Conservation (phyloP, 2,888 invertebrate genomes). For the Aelia acuminata region DNA sequence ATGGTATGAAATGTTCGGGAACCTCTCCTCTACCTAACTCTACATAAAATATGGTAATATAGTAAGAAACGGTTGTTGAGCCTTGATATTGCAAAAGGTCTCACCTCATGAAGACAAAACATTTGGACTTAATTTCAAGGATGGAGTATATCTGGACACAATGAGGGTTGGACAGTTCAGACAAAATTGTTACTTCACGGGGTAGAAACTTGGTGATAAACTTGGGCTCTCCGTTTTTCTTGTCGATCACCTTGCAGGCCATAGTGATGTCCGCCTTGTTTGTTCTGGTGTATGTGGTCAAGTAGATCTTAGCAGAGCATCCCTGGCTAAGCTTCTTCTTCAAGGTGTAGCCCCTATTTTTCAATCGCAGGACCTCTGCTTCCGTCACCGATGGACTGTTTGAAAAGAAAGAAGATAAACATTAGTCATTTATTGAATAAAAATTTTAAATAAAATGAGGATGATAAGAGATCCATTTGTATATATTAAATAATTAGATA, state of each 20-base stretch:
- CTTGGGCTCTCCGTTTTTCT: constrained; percentile 62
- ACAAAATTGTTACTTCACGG: constrained; percentile 63
- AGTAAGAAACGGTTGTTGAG: no score
- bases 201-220: constrained; percentile 64
- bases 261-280: constrained; percentile 61
- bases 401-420: no score
- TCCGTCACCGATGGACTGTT: constrained; percentile 22
- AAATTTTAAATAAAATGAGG: no score
- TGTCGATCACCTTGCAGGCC: constrained; percentile 65
- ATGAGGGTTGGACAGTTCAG: constrained; percentile 62
- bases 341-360: constrained; percentile 61
- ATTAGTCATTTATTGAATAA: no score
- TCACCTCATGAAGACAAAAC: constrained; percentile 65
- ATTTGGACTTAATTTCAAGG: constrained; percentile 62
- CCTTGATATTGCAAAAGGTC: background rate
- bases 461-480: no score
- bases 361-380: constrained; percentile 25
- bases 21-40: no score
- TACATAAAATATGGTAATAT: no score
- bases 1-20: no score
- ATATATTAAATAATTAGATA: no score
- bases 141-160: constrained; percentile 63
- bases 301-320: constrained; percentile 61
- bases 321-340: constrained; percentile 62
- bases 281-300: constrained; percentile 60